Percentiles rank a stretch among this genome's conserved stretches.
Evolutionary conservation across 2,113 vertebrate species (phyloP).

Genomic region (Mirounga angustirostris): DNA sequence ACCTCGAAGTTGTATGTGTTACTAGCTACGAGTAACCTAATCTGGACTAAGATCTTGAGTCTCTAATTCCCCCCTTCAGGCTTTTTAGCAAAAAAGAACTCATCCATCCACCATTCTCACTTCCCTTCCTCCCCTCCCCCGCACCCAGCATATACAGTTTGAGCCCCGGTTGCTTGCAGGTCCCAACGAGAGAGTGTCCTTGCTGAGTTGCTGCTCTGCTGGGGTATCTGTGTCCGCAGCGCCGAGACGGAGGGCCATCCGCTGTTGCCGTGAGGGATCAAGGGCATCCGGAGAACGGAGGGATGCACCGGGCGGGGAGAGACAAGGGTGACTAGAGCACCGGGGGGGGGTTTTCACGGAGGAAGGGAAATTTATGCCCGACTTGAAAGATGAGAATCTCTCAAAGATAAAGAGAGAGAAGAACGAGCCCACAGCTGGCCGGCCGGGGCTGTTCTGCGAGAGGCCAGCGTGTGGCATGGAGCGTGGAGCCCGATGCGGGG

Average conservation of each 20-base stretch:
- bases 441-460: not conserved
- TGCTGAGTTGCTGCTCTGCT: not conserved
- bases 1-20: not conserved
- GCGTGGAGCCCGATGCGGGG: fast-evolving
- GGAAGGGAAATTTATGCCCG: not conserved
- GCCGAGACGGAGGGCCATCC: not conserved
- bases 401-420: not conserved
- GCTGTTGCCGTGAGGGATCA: not conserved
- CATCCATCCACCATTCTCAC: not conserved
- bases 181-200: no score
- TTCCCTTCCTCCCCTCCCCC: not conserved
- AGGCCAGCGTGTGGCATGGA: not conserved
- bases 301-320: not conserved
- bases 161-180: not conserved
- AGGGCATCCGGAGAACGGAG: not conserved
- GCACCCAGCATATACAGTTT: not conserved
- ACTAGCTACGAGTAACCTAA: not conserved
- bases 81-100: not conserved
- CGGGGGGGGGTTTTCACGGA: not conserved
- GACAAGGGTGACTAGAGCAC: not conserved
- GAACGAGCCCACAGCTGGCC: no score
- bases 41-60: not conserved
- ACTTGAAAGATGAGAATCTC: not conserved
- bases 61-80: not conserved
- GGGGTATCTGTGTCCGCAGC: not conserved